Conservation (phyloP, 2,888 invertebrate species). For the Heliconius hortense region DNA sequence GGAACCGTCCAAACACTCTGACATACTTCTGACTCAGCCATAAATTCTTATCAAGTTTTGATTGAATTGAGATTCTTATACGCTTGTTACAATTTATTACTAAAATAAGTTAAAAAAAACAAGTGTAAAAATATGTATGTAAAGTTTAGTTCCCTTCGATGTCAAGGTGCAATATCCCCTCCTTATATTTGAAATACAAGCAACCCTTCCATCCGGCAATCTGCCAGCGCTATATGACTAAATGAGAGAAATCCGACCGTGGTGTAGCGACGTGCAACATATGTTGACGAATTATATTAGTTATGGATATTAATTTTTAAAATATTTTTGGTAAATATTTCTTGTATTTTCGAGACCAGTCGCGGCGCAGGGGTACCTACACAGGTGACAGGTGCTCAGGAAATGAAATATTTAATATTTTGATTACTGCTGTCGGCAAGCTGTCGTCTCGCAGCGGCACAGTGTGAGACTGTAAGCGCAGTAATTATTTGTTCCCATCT, state of each 20-base stretch:
- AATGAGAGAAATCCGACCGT: not conserved
- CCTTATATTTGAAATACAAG: not conserved
- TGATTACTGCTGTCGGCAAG: no score
- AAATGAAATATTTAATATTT: no score
- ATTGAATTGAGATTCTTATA: no score
- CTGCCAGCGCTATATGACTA: not conserved
- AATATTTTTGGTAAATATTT: not conserved
- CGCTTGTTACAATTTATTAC: no score
- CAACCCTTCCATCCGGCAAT: conserved; percentile 8
- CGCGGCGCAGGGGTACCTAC: no score
- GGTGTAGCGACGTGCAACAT: not conserved
- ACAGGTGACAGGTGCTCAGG: no score
- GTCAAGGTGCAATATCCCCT: conserved; percentile 1
- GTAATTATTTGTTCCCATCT: no score
- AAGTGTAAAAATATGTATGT: not conserved
- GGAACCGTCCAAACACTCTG: no score
- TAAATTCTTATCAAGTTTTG: no score
- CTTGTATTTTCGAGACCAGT: not conserved
- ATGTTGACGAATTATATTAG: not conserved
- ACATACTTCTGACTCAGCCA: no score
- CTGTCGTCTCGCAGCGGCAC: no score
- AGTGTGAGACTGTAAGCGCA: no score
- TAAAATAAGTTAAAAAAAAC: not conserved
- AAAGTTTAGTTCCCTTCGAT: not conserved
- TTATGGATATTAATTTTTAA: not conserved